These are phyloP conservation scores for Microplitis manilae DNA, from an alignment of 2,888 invertebrate species.

Conservation along the genomic window DNA sequence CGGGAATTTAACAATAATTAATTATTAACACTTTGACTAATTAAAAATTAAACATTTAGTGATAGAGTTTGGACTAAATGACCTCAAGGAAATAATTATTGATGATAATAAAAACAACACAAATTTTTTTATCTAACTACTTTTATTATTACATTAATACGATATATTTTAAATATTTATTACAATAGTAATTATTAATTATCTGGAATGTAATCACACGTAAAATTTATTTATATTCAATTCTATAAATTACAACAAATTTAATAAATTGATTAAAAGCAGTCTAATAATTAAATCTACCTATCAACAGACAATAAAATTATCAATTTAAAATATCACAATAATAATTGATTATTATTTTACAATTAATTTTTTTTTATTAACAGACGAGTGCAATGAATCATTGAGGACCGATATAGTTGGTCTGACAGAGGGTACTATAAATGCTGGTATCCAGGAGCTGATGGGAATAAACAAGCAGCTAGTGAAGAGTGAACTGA, in stretches of 20 bases:
- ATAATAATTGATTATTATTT: conserved; percentile 29
- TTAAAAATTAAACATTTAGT: too few species aligned
- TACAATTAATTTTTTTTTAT: conserved; percentile 18
- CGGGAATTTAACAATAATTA: too few species aligned
- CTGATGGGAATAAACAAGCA: conserved; percentile 64
- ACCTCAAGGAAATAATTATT: too few species aligned
- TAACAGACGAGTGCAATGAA: conserved; percentile 67
- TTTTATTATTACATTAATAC: conserved; percentile 6
- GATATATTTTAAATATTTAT: conserved; percentile 28
- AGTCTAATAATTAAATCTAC: background rate
- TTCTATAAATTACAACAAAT: background rate
- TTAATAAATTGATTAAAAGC: background rate
- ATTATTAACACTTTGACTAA: too few species aligned
- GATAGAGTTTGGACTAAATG: too few species aligned
- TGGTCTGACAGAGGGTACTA: conserved; percentile 60
- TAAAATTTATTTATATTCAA: conserved; percentile 19
- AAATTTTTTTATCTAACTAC: background rate
- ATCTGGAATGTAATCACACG: conserved; percentile 24
- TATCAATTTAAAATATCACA: conserved; percentile 4
- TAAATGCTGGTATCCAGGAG: conserved; percentile 61
- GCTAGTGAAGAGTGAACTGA: conserved; percentile 65
- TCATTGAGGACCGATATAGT: conserved; percentile 63
- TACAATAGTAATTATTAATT: conserved; percentile 30
- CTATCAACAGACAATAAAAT: background rate
- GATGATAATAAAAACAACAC: background rate